Percentiles rank a stretch among this genome's conserved stretches.
Conservation (phyloP, 23 tunicate species). For the Trididemnum miniatum region DNA sequence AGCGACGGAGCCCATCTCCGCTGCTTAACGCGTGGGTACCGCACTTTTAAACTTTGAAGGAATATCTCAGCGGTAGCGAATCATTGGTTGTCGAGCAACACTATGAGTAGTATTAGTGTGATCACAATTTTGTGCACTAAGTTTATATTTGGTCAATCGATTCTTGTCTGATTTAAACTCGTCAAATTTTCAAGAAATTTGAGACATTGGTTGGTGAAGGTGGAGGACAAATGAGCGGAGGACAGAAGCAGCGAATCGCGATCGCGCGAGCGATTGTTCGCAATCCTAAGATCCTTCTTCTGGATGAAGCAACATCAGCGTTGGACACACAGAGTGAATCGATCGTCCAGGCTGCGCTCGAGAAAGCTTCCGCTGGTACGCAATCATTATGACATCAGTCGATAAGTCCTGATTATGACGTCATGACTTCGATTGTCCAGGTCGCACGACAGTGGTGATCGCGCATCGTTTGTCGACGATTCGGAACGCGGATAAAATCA, state of each 20-base stretch:
- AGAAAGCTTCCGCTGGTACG: conserved; percentile 85
- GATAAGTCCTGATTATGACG: background rate
- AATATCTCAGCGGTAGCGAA: too few species aligned
- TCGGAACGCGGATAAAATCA: conserved; percentile 91
- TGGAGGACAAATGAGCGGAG: conserved; percentile 98
- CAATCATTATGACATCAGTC: background rate
- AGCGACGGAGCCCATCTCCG: too few species aligned
- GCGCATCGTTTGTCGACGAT: conserved; percentile 98
- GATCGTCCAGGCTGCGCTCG: conserved; percentile 91
- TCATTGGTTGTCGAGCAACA: too few species aligned
- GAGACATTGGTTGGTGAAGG: conserved; percentile 98
- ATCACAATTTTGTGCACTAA: too few species aligned
- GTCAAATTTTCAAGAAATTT: conserved; percentile 76
- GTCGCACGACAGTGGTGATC: conserved; percentile 94
- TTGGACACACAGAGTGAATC: conserved; percentile 98
- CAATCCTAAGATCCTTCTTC: conserved; percentile 90
- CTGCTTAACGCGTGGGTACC: too few species aligned
- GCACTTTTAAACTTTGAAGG: too few species aligned
- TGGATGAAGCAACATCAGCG: conserved; percentile 99
- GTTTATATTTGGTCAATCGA: too few species aligned
- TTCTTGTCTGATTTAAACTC: too few species aligned
- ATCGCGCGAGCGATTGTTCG: conserved; percentile 97
- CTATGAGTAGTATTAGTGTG: too few species aligned
- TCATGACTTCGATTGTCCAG: too few species aligned
- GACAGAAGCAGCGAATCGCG: conserved; percentile 98